These are phyloP conservation scores for Scylla paramamosain DNA, from an alignment of 1,140 invertebrate genomes.

Conservation along the genomic window DNA sequence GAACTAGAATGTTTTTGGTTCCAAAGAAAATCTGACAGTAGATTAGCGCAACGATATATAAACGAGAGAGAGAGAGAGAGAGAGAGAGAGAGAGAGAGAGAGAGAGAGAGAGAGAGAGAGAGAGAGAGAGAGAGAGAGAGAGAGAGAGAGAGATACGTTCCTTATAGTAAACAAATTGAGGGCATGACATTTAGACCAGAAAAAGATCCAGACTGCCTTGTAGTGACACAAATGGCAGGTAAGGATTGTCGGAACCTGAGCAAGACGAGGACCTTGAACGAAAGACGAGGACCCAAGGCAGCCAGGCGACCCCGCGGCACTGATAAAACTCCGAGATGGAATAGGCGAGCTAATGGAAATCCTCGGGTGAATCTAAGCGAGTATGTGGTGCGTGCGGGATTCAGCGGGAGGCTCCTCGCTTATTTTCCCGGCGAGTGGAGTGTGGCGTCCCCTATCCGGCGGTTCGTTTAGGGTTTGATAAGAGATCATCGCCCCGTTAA, in stretches of 20 bases:
- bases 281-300: background rate
- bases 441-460: background rate
- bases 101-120: background rate
- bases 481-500: background rate
- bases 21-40: too few relatives aligned
- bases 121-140: too few relatives aligned
- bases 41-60: too few relatives aligned
- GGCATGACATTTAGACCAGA: too few relatives aligned
- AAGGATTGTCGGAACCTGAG: background rate
- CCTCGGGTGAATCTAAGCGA: background rate
- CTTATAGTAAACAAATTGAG: too few relatives aligned
- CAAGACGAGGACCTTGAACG: background rate
- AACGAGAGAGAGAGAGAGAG: background rate
- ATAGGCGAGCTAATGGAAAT: slow-evolving; percentile 10
- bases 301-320: background rate
- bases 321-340: background rate
- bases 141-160: too few relatives aligned
- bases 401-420: background rate
- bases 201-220: background rate
- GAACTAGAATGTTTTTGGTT: too few relatives aligned
- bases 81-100: background rate
- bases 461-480: background rate
- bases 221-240: background rate
- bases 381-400: background rate
- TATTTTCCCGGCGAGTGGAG: slow-evolving; percentile 8